Conservation (phyloP, 2,797 vertebrate genomes). For the Australoheros facetus region DNA sequence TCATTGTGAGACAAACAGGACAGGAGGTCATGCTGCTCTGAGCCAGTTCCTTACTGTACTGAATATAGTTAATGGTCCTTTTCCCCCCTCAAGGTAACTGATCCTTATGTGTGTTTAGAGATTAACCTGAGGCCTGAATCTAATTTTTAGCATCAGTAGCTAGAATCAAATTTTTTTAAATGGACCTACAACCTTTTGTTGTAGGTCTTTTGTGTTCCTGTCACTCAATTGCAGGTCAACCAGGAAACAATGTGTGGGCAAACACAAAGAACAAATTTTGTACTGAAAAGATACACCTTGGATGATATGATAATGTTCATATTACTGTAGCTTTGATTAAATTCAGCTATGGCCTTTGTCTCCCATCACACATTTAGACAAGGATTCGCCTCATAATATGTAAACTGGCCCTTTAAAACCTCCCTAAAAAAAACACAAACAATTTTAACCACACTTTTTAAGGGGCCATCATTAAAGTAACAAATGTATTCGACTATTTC, state of each 20-base stretch:
- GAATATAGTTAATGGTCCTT: constrained; percentile 1
- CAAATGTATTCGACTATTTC: too few species aligned
- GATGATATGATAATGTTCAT: background rate
- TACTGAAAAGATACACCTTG: constrained; percentile 3
- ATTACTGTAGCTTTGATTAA: background rate
- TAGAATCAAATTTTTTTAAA: background rate
- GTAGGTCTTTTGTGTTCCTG: background rate
- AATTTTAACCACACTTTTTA: too few species aligned
- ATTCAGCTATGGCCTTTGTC: background rate
- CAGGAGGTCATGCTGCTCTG: constrained; percentile 30
- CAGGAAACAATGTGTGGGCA: background rate
- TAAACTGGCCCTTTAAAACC: too few species aligned
- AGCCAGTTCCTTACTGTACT: constrained; percentile 6
- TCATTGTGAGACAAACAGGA: constrained; percentile 20
- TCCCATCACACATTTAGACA: background rate
- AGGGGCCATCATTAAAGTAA: too few species aligned
- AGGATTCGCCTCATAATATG: too few species aligned
- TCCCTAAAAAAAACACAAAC: too few species aligned
- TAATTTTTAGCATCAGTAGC: background rate
- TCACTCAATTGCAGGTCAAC: background rate
- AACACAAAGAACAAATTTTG: background rate
- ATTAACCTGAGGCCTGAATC: background rate
- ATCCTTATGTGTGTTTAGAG: constrained; percentile 1
- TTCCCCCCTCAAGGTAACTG: background rate
- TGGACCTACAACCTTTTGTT: background rate